phyloP scores from a whole-genome alignment of 2,888 invertebrate genomes.

The Dryomyza anilis region DNA sequence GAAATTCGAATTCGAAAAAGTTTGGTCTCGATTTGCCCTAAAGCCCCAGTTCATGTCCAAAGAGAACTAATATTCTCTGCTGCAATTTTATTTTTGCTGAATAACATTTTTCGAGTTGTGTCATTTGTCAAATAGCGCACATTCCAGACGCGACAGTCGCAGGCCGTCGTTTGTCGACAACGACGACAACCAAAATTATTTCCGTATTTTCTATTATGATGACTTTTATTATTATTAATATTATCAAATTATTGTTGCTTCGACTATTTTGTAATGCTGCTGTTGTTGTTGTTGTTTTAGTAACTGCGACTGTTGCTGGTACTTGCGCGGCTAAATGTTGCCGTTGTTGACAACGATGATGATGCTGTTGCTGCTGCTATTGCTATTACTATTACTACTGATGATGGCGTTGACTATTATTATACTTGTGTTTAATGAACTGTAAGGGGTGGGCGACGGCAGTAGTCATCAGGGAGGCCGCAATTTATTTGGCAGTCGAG shows the following conservation, averaged over 20 bases:
- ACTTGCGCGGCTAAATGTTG: conserved; percentile 24
- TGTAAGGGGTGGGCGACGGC: conserved; percentile 11
- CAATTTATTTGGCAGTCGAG: background rate
- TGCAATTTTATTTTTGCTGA: too few species aligned
- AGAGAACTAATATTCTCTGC: too few species aligned
- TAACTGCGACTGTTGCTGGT: conserved; percentile 9
- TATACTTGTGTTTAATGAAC: conserved; percentile 24
- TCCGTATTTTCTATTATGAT: conserved; percentile 46
- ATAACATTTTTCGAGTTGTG: too few species aligned
- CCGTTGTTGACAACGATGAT: background rate
- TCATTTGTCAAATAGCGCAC: too few species aligned
- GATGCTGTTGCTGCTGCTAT: conserved; percentile 24
- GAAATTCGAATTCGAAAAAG: too few species aligned
- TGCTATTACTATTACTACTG: background rate
- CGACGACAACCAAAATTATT: conserved; percentile 32
- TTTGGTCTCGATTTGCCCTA: too few species aligned
- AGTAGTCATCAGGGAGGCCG: background rate
- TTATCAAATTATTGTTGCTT: conserved; percentile 19
- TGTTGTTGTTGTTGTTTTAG: conserved; percentile 19
- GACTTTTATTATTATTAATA: conserved; percentile 54
- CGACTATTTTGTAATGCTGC: conserved; percentile 1
- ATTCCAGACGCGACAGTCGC: background rate
- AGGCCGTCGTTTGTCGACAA: background rate
- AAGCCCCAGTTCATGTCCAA: too few species aligned
- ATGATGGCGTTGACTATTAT: background rate